Base-by-base conservation (phyloP, 2,797 vertebrate genomes). In the Apogon talboti region DNA sequence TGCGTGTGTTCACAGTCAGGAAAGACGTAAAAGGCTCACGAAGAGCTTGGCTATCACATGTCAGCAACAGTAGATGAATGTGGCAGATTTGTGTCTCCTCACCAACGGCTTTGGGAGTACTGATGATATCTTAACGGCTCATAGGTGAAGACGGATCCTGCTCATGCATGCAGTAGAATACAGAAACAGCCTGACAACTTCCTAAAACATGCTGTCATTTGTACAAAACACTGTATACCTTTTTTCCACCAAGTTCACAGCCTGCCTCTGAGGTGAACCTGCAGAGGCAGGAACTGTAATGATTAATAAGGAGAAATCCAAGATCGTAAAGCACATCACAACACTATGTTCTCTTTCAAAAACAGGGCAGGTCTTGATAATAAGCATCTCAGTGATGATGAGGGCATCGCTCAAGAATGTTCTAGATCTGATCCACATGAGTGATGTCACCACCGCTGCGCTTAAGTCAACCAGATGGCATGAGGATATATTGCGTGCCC, bases 401-500 rank as follows among this genome's bases (percentile, higher is more conserved):
- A 92, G 58, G 63, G 59, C 83, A 90, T 71, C 11, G 21, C 68
- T 0, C 40, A 79, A 55, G 88, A 92, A 92, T 91, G 90, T 79
- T 82, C 85, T 76, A 68, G n/a, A 86, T 84, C 72, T 62, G 78
- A 81, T 83, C 79, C 84, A 82, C 74, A 47, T 52, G 78, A 80
- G 76, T 90, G 91, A 92, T 76, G 87, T 92, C 88, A 91, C 66
- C 70, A 10, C 54, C 5, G 50, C 83, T 51, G 62, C 58, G 45
- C 65, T 83, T 71, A 66, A 78, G 76, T 83, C 78, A 73, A 76
- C 71, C 87, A 90, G 79, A 89, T 86, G 91, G 83, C 79, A 85
- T 51, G 69, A 68, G 67, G 73, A 73, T 68, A 47, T 54, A 69
- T 11, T 3, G 57, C 11, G 57, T 42, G 54, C 69, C 81, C 76